Base-by-base conservation (phyloP, 2,888 invertebrate species). In the Falcaria lacertinaria region DNA sequence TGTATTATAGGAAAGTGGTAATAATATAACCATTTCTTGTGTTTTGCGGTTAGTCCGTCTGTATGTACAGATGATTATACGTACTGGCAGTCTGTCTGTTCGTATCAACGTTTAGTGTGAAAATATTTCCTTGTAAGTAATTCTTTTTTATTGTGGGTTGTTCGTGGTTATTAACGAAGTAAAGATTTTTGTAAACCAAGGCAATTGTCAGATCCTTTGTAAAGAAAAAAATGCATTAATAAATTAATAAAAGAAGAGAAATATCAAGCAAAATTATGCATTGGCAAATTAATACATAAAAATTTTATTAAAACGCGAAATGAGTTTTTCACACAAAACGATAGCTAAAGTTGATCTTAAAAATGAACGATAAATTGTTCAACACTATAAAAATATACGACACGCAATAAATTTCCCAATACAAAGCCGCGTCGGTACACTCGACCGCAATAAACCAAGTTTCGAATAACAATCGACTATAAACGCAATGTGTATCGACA, bases 21-120 rank as follows among this genome's bases (percentile, higher is more conserved):
- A 68, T 75, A 69, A 74, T 74, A 69, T 60, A 59, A 54, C 46
- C 55, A 52, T 74, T 65, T 64, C 64, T 65, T 59, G 47, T 6
- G 19, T 19, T 68, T 64, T 66, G 67, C 62, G 69, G 69, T 71
- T 69, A 57, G 42, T 44, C 36, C 45, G 46, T 57, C 49, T 50
- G 44, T 50, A 44, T 45, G 39, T n/a, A 40, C 19, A 13, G 45
- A 43, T 43, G 48, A 48, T 36, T 22, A 36, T 36, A 14, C 22
- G 19, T 22, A 36, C 22, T 28, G 28, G 28, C 28, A n/a, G 11
- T 28, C 28, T 28, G 28, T 28, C 28, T 28, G 28, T 28, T 28
- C 28, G 28, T 11, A 28, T 28, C 28, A 19, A 3, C 6, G 19
- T 28, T n/a, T n/a, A n/a, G 28, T 11, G 8, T 28, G 28, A 28